These are phyloP conservation scores for Hydropsyche tenuis DNA, from an alignment of 1,140 invertebrate genomes.

Conservation along the genomic window DNA sequence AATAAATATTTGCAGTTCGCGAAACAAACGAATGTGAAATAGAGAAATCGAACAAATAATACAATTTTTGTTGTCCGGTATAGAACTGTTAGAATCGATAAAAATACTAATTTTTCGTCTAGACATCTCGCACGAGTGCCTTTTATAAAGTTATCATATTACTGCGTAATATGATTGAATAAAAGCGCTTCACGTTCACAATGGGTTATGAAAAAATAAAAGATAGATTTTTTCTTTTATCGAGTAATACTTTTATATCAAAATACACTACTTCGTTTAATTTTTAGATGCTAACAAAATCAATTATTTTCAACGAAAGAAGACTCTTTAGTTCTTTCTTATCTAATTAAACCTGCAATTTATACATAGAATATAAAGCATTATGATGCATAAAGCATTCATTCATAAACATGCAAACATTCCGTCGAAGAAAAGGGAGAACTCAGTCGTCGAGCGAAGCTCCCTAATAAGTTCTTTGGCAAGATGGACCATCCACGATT, in stretches of 20 bases:
- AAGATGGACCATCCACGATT: constrained; percentile 34
- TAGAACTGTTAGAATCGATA: background rate
- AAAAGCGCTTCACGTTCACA: background rate
- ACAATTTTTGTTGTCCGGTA: too few relatives aligned
- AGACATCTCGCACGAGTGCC: background rate
- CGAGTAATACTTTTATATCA: too few relatives aligned
- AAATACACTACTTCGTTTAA: too few relatives aligned
- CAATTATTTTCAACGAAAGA: background rate
- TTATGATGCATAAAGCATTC: background rate
- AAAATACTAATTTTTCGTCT: constrained; percentile 6
- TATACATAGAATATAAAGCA: background rate
- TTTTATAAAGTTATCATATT: background rate
- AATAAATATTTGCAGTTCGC: too few relatives aligned
- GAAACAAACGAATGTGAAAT: too few relatives aligned
- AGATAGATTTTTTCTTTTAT: too few relatives aligned
- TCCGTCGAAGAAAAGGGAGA: background rate
- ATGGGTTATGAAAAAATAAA: too few relatives aligned
- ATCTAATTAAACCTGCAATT: too few relatives aligned
- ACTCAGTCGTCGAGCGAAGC: too few relatives aligned
- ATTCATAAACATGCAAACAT: background rate
- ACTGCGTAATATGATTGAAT: background rate
- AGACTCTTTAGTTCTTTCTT: background rate
- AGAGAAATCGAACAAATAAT: too few relatives aligned
- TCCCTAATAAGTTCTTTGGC: constrained; percentile 32
- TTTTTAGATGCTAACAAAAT: too few relatives aligned